phyloP scores from a whole-genome alignment of 2,113 vertebrate species.

The Dermatemys mawii region DNA sequence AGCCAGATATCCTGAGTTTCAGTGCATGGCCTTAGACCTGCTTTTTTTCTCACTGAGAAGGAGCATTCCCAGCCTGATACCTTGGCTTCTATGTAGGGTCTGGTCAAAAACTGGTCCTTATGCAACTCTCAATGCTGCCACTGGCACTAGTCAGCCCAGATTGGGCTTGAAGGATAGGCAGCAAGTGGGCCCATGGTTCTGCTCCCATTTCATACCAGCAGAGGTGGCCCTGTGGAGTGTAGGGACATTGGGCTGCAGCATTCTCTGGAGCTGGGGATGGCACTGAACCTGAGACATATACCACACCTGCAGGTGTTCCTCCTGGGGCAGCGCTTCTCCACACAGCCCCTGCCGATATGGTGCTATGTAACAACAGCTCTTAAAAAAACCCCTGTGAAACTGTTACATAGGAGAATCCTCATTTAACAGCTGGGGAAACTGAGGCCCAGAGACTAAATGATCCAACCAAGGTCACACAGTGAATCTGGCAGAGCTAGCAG shows the following conservation, averaged over 20 bases:
- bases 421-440: neutral
- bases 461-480: neutral
- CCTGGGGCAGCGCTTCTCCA: rapidly evolving
- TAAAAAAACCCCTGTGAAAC: neutral
- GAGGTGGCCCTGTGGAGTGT: neutral
- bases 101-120: rapidly evolving
- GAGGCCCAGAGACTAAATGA: neutral
- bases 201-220: neutral
- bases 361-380: neutral
- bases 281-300: neutral
- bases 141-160: neutral
- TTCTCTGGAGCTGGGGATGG: neutral
- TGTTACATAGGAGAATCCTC: neutral
- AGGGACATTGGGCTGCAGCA: rapidly evolving
- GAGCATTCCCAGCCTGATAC: neutral
- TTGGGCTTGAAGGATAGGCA: neutral
- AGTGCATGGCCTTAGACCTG: neutral
- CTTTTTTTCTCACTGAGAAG: neutral
- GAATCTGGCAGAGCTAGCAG: neutral
- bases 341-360: neutral
- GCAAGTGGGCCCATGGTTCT: neutral
- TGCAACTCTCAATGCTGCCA: neutral
- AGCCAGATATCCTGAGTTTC: too few species aligned
- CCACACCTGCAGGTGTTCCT: rapidly evolving
- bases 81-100: neutral